A percentile compares a stretch with the other conserved stretches of the same genome.
Conservation (phyloP, 1,140 invertebrate species). For the Procambarus virginalis region DNA sequence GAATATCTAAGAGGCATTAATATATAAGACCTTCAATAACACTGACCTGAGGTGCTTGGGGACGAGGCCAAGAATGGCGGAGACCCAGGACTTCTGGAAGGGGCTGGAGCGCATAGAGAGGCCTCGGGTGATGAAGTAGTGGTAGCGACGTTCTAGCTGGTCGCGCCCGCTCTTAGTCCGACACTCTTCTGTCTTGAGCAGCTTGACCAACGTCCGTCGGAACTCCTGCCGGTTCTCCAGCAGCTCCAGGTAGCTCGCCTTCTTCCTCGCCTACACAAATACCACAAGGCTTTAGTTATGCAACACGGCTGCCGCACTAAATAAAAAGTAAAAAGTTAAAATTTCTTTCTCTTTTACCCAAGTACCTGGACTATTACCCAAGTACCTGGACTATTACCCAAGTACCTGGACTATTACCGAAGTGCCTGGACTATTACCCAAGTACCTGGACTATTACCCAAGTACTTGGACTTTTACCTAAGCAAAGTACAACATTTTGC, state of each 20-base stretch:
- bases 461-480: too few relatives aligned
- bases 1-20: too few relatives aligned
- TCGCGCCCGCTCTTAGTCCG: slow-evolving; percentile 46
- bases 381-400: too few relatives aligned
- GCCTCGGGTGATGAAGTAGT: slow-evolving; percentile 69
- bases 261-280: slow-evolving; percentile 41
- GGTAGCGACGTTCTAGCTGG: slow-evolving; percentile 64
- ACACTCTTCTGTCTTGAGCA: slow-evolving; percentile 65
- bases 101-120: slow-evolving; percentile 66
- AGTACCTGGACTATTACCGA: too few relatives aligned
- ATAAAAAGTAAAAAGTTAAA: too few relatives aligned
- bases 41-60: slow-evolving; percentile 65
- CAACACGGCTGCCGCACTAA: too few relatives aligned
- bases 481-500: too few relatives aligned
- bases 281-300: not conserved
- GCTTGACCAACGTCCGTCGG: slow-evolving; percentile 59
- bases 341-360: too few relatives aligned
- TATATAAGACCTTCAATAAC: not conserved
- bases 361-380: too few relatives aligned
- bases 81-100: slow-evolving; percentile 67
- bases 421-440: too few relatives aligned
- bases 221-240: slow-evolving; percentile 68
- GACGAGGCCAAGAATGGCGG: slow-evolving; percentile 57
- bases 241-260: slow-evolving; percentile 68
- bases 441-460: too few relatives aligned